A percentile compares a stretch with the other conserved stretches of the same genome.
phyloP scores from a whole-genome alignment of 2,888 invertebrate genomes.

The Gisinianus flammeolus region DNA sequence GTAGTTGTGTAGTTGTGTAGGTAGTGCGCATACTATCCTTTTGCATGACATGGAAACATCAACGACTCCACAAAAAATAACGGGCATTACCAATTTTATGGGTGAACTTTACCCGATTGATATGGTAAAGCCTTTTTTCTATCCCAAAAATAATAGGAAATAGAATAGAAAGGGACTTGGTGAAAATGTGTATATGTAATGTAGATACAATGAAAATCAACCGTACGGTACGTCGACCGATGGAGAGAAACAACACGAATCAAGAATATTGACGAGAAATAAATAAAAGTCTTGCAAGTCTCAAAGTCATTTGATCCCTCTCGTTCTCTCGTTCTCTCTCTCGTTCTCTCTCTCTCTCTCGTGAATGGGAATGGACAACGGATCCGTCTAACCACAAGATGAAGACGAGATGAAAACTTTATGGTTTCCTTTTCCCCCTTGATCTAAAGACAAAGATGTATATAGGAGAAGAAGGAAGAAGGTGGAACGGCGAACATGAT shows the following conservation, averaged over 20 bases:
- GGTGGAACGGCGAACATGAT: not conserved
- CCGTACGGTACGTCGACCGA: conserved; percentile 4
- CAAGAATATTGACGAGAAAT: not conserved
- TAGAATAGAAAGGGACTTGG: not conserved
- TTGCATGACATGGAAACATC: conserved; percentile 58
- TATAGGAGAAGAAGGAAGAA: too few species aligned
- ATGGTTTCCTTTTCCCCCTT: not conserved
- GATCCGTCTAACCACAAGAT: not conserved
- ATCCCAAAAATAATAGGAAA: conserved; percentile 14
- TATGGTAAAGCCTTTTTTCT: not conserved
- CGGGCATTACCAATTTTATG: conserved; percentile 56
- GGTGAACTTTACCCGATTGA: conserved; percentile 35
- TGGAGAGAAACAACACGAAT: not conserved
- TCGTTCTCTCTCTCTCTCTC: too few species aligned
- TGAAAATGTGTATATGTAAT: too few species aligned
- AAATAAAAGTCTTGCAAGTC: not conserved
- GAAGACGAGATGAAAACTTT: not conserved
- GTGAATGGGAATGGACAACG: too few species aligned
- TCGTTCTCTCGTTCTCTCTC: too few species aligned
- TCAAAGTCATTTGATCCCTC: conserved; percentile 27
- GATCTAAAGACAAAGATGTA: not conserved
- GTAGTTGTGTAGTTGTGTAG: too few species aligned
- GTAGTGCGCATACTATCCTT: too few species aligned
- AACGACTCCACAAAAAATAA: conserved; percentile 50
- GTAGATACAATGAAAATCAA: conserved; percentile 41